Evolutionary conservation across 2,113 vertebrate genomes (phyloP), one percentile per base, ranked within the genome.

Genomic region (Takifugu bimaculatus): DNA sequence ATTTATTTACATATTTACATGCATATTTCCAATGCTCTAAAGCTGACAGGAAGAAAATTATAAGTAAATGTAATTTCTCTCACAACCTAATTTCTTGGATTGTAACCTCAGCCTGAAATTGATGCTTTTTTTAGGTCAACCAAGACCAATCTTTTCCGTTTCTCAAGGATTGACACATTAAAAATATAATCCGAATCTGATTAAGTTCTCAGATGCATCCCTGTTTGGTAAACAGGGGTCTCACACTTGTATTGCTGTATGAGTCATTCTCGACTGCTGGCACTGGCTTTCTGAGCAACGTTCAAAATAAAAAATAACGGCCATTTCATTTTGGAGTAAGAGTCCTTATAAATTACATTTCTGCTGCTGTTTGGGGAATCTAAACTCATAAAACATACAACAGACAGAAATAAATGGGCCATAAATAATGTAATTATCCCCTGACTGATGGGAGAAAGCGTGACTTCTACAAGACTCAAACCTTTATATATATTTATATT

Each of bases 231-330:
- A 78, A 59, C 72, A 72, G 25, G 65, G 68, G 78, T 78, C 69
- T 69, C 50, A 75, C 63, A 75, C 54, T 73, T 73, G 60, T 70
- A 49, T 39, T 39, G 35, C 60, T 70, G 63, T 72, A 71, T 87
- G 85, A 85, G 48, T 79, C 77, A 87, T 57, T 68, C 28, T 29
- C 65, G 70, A 47, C 63, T 72, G 66, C 48, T 54, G 60, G 69
- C 61, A 26, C 35, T 67, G 12, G n/a, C 68, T 72, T 59, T 45
- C 44, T 45, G 44, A 45, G 44, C 11, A 20, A 50, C 3, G 3
- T 50, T 50, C 2, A 35, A 32, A 56, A 70, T 6, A 39, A 39
- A 10, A 39, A 39, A 6, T 6, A 32, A 32, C 3, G 9, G 15
- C 48, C 6, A 20, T 25, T n/a, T 50, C 15, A 25, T 25, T 50